Percentiles rank a stretch among this genome's conserved stretches.
These are phyloP conservation scores for Cephus rjabovi DNA, from an alignment of 2,888 invertebrate genomes.

Conservation along the genomic window DNA sequence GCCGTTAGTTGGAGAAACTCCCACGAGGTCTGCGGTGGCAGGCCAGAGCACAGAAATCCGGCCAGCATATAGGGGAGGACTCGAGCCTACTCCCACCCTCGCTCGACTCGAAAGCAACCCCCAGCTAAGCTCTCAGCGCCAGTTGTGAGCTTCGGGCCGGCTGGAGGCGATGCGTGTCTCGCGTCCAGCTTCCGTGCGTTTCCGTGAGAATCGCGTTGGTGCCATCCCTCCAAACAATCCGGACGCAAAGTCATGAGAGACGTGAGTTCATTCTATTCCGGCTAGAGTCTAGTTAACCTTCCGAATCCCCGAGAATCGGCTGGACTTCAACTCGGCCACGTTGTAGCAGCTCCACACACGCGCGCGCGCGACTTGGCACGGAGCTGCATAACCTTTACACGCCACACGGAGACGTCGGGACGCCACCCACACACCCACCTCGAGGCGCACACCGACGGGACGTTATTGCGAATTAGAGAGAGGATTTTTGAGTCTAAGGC, in stretches of 20 bases:
- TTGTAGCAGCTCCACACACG: not conserved
- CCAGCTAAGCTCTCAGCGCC: constrained; percentile 36
- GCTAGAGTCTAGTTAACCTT: not conserved
- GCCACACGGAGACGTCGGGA: not conserved
- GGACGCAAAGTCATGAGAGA: constrained; percentile 27
- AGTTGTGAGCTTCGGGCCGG: constrained; percentile 54
- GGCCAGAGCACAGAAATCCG: not conserved
- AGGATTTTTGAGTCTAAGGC: not conserved
- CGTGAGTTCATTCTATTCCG: constrained; percentile 29
- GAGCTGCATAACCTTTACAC: no score
- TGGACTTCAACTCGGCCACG: not conserved
- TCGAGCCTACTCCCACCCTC: not conserved
- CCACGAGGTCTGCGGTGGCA: not conserved
- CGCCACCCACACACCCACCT: not conserved
- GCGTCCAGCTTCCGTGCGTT: constrained; percentile 25
- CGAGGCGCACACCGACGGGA: not conserved
- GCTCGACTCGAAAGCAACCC: constrained; percentile 20
- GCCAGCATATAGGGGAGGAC: not conserved
- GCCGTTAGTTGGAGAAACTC: not conserved
- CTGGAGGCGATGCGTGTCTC: constrained; percentile 40
- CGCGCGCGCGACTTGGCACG: not conserved
- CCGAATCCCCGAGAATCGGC: not conserved
- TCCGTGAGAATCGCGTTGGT: constrained; percentile 30
- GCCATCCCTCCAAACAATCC: constrained; percentile 23
- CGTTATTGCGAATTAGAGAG: not conserved